Evolutionary conservation across 2,113 vertebrate species (phyloP), one percentile per base, ranked within the genome.

Genomic region (Mionectes macconnelli): DNA sequence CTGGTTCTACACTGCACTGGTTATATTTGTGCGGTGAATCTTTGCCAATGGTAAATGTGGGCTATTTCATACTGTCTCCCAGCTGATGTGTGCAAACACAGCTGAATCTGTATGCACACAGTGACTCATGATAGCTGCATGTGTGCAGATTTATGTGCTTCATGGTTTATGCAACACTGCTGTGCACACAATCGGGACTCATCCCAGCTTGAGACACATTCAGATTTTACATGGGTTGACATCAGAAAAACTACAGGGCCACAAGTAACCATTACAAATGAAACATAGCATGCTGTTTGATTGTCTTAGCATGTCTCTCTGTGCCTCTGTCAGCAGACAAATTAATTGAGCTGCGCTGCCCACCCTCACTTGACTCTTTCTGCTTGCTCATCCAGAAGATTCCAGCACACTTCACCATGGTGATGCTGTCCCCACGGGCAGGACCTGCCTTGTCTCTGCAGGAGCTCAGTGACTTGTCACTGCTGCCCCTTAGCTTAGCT

Each of bases 361-460:
- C 24, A 24, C 12, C 5, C 22, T 70, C 23, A 33, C 20, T 12
- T 77, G 22, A 33, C 0, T 0, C 20, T 73, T 80, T 89, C 49
- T 64, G 27, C 30, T 77, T 62, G n/a, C 31, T 49, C 1, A 0
- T 57, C 64, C 55, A 66, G 39, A 23, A 77, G 22, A 66, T 57
- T 28, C 69, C 25, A 84, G 28, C 27, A 69, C 13, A 7, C 7
- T n/a, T 52, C 22, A 18, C 12, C 3, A 0, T 24, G 44, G 37
- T n/a, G 20, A 8, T 14, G 31, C 12, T 0, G 1, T 30, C 14
- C 17, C 15, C 42, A 57, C 4, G 1, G 5, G 27, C 33, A 85
- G 47, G 9, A 63, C 9, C 22, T 18, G 1, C 24, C 8, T 57
- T 47, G 23, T 21, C 47, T 59, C 39, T 76, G 40, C 39, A 83